Evolutionary conservation across 1,140 invertebrate genomes (phyloP), one percentile per base, ranked within the genome.

Genomic region (Teleogryllus occipitalis): DNA sequence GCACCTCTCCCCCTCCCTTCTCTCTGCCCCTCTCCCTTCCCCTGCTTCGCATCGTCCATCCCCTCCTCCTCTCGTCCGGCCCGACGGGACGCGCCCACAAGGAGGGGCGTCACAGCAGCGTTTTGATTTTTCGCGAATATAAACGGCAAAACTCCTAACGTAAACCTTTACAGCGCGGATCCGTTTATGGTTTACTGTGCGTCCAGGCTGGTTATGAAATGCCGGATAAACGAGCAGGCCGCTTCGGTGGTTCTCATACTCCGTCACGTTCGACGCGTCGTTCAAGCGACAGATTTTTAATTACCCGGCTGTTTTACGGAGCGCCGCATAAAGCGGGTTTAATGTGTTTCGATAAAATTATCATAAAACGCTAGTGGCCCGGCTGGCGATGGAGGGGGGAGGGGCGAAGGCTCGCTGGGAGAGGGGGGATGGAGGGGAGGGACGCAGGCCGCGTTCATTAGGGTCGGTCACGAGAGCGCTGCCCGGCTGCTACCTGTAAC

Each of bases 251-350:
- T 7, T 1, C 54, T 14, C 54, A 65, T 7, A 65, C 18, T 65
- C 54, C 54, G 54, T 65, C 54, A 65, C 54, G 54, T 65, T 65
- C 54, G 54, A 65, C 54, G 54, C 54, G 54, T 65, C 54, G 54
- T 65, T 65, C 18, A 65, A 65, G 54, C 54, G 54, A 65, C 54
- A 65, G 54, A 65, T 65, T 65, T 65, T 65, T 65, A 65, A 65
- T 65, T 65, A 65, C 54, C 54, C 10, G 18, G 54, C 54, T 65
- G 18, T 65, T 65, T 65, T 65, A 65, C 10, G 18, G 54, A 18
- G 54, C 18, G 54, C 10, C 54, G 54, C 54, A 65, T 65, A 65
- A 65, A 65, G 54, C 54, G 54, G 54, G 54, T 65, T 65, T 65
- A 65, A 18, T 65, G 54, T 65, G 18, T 65, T 14, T 65, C 54